Conservation (phyloP, 2,797 vertebrate species). For the Paguma larvata region DNA sequence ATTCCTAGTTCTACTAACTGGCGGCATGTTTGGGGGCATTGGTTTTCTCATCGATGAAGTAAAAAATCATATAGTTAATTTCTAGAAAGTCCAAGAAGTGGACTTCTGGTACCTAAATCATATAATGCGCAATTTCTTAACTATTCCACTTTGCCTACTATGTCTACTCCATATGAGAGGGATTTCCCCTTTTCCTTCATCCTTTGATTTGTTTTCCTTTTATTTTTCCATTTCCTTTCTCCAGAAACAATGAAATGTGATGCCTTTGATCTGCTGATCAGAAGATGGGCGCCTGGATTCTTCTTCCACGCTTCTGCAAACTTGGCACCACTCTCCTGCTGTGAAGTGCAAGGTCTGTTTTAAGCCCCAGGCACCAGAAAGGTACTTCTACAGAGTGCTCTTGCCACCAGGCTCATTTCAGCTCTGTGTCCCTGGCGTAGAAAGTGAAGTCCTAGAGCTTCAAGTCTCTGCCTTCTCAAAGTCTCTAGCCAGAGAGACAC, state of each 20-base stretch:
- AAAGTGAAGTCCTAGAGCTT: background rate
- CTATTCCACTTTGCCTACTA: background rate
- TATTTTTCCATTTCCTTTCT: slow-evolving; percentile 78
- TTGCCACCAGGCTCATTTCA: background rate
- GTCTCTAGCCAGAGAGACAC: background rate
- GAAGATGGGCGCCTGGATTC: slow-evolving; percentile 25
- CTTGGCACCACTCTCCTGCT: background rate
- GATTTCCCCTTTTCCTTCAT: slow-evolving; percentile 65
- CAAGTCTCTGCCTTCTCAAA: background rate
- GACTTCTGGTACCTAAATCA: background rate
- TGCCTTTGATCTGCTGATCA: slow-evolving; percentile 66
- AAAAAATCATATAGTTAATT: background rate
- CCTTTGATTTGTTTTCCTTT: slow-evolving; percentile 76
- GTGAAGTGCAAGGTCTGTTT: background rate
- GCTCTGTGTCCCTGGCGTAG: background rate
- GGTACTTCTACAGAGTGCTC: background rate
- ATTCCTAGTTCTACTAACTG: background rate
- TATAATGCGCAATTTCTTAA: background rate
- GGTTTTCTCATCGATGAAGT: background rate
- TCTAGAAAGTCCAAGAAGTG: slow-evolving; percentile 13
- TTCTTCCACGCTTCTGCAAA: background rate
- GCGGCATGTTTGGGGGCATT: background rate
- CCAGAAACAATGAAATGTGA: slow-evolving; percentile 61
- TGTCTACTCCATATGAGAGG: background rate
- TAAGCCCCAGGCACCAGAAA: background rate